Percentiles rank a stretch among this genome's conserved stretches.
Evolutionary conservation across 2,888 invertebrate genomes (phyloP).

Genomic region (Cantharis rustica): DNA sequence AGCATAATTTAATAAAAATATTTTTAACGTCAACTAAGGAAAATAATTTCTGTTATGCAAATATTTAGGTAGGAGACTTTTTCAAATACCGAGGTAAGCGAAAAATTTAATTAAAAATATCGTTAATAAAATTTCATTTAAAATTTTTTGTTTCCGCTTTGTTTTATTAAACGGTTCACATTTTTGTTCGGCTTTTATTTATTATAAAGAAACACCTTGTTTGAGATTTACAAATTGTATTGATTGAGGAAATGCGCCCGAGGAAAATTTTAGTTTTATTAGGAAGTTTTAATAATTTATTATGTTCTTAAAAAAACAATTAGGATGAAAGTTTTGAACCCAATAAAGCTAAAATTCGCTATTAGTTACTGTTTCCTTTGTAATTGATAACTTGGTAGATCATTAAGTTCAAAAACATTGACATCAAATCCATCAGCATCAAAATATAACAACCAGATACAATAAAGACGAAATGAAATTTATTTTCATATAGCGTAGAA

Average conservation of each 20-base stretch:
- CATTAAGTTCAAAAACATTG: slow-evolving; percentile 3
- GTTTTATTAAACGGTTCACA: background rate
- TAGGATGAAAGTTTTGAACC: slow-evolving; percentile 8
- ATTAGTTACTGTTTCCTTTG: slow-evolving; percentile 10
- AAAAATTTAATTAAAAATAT: background rate
- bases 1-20: background rate
- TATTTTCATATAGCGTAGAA: background rate
- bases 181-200: background rate
- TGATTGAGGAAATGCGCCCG: background rate
- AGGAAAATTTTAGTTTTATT: background rate
- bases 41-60: background rate
- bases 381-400: slow-evolving; percentile 17
- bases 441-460: slow-evolving; percentile 4
- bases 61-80: background rate
- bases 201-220: background rate
- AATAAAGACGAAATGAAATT: slow-evolving; percentile 6
- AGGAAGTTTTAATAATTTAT: slow-evolving; percentile 9
- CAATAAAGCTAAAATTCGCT: slow-evolving; percentile 11
- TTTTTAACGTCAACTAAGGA: background rate
- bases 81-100: background rate
- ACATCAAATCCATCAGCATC: slow-evolving; percentile 17
- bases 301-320: slow-evolving; percentile 5
- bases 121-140: background rate
- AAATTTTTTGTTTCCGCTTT: background rate
- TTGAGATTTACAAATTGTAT: background rate